Conservation (phyloP, 2,888 invertebrate genomes). For the Rotaria macrura region DNA sequence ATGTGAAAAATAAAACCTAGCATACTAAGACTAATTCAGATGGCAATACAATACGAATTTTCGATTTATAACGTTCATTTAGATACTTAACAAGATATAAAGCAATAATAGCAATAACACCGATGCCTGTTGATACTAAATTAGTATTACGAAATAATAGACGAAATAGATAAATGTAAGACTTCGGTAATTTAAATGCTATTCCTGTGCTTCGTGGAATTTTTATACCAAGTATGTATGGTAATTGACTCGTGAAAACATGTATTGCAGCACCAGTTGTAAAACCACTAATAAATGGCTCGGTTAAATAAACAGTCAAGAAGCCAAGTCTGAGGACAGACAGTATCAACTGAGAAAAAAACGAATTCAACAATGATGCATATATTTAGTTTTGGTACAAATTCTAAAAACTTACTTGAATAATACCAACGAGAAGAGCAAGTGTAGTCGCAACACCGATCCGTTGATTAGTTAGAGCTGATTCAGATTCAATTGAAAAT, state of each 20-base stretch:
- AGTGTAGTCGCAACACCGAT: background rate
- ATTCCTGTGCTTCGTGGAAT: background rate
- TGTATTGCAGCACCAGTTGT: constrained; percentile 45
- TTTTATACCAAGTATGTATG: constrained; percentile 41
- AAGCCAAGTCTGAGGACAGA: constrained; percentile 42
- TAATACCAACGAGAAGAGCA: background rate
- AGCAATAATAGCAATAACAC: background rate
- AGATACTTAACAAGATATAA: background rate
- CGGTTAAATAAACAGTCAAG: constrained; percentile 44
- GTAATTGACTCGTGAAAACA: constrained; percentile 44
- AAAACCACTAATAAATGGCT: constrained; percentile 46
- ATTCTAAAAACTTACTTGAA: background rate
- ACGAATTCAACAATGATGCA: background rate
- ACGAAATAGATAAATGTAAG: background rate
- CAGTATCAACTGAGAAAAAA: background rate
- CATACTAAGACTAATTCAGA: background rate
- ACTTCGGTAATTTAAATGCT: background rate
- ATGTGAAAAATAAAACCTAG: background rate
- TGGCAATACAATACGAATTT: background rate
- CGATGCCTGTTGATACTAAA: background rate
- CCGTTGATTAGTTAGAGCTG: background rate
- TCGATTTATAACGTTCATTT: background rate
- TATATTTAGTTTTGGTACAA: no score
- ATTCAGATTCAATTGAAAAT: background rate
- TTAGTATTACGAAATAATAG: background rate